phyloP scores from a whole-genome alignment of 2,888 invertebrate species.

The Microdon myrmicae region DNA sequence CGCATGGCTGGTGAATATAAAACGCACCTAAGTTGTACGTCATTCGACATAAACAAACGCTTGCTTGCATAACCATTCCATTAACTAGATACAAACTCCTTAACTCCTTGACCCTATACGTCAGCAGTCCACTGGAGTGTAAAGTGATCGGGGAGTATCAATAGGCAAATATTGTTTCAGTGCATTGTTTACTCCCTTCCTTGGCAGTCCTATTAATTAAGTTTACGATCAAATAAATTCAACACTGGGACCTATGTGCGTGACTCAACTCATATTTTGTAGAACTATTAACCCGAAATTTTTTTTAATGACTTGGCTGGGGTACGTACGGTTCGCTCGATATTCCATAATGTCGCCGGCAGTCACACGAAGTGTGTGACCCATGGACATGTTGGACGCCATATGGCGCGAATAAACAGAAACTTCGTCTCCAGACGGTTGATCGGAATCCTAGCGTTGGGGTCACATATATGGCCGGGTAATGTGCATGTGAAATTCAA shows the following conservation, averaged over 20 bases:
- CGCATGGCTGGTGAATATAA: no score
- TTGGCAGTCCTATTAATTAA: conserved; percentile 23
- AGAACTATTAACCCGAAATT: conserved; percentile 25
- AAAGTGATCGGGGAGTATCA: conserved; percentile 3
- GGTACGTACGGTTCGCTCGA: no score
- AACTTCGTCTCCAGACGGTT: neutral
- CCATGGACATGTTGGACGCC: conserved; percentile 22
- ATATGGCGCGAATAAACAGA: conserved; percentile 16
- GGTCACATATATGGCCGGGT: no score
- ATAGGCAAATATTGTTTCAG: conserved; percentile 13
- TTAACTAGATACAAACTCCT: no score
- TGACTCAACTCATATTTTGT: conserved; percentile 21
- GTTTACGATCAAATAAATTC: conserved; percentile 20
- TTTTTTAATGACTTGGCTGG: conserved; percentile 23
- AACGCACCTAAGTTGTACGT: no score
- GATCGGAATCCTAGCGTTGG: neutral
- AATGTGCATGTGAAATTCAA: no score
- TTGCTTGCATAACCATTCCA: no score
- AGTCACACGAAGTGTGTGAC: conserved; percentile 20
- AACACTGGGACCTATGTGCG: conserved; percentile 18
- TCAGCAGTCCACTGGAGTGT: conserved; percentile 10
- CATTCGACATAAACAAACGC: no score
- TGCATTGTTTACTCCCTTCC: neutral
- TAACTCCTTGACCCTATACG: no score
- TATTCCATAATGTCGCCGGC: conserved; percentile 7